phyloP scores from a whole-genome alignment of 2,113 vertebrate genomes.

The Mus musculus region GRCm39 chr1:154982501-154983000 shows the following conservation, averaged over 20 bases:
- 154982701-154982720: background rate
- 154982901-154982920: background rate
- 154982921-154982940: background rate
- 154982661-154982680: background rate
- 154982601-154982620: conserved; percentile 10
- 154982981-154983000: background rate
- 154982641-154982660: background rate
- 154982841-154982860: background rate
- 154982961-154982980: too few relatives aligned
- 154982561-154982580: background rate
- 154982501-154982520: conserved; percentile 21
- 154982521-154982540: background rate
- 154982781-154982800: background rate
- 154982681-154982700: background rate
- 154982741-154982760: background rate
- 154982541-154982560: background rate
- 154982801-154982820: background rate
- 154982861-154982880: background rate
- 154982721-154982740: background rate
- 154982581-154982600: background rate
- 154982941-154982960: background rate
- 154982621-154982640: background rate
- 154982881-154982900: background rate
- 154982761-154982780: background rate
- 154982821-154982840: background rate